Evolutionary conservation across 2,888 invertebrate species (phyloP).

Genomic region (Lasius fuliginosus): DNA sequence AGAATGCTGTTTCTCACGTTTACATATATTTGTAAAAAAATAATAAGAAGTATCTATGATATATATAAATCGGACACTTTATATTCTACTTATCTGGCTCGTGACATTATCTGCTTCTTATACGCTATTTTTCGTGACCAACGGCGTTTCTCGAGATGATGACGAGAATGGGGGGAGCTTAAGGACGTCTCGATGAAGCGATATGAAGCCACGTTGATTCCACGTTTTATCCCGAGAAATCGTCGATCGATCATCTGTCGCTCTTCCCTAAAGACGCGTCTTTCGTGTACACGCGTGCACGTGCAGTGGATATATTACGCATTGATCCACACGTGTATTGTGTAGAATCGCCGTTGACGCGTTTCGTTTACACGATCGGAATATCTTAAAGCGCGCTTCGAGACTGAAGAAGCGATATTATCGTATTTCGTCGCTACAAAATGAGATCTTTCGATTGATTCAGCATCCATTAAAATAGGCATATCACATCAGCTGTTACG

Average conservation of each 20-base stretch:
- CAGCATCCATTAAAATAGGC: neutral
- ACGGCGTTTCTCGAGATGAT: constrained; percentile 23
- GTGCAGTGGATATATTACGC: constrained; percentile 40
- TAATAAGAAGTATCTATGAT: neutral
- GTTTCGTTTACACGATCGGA: constrained; percentile 58
- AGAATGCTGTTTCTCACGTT: neutral
- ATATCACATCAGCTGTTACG: neutral
- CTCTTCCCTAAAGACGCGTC: constrained; percentile 47
- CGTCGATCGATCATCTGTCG: constrained; percentile 81
- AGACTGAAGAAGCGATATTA: constrained; percentile 34
- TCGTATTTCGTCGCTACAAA: neutral
- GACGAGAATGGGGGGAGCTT: constrained; percentile 23
- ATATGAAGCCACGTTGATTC: constrained; percentile 81
- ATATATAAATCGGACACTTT: neutral
- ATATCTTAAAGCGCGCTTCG: constrained; percentile 50
- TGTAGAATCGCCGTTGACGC: constrained; percentile 53
- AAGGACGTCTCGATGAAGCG: constrained; percentile 32
- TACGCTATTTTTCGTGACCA: constrained; percentile 17
- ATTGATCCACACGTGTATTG: constrained; percentile 18
- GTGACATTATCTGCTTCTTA: constrained; percentile 11
- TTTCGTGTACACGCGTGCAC: constrained; percentile 34
- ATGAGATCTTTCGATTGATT: constrained; percentile 24
- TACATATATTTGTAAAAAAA: neutral
- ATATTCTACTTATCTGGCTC: neutral
- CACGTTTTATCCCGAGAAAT: constrained; percentile 83